Evolutionary conservation across 2,113 vertebrate genomes (phyloP), one percentile per base, ranked within the genome.

Genomic region (Dicrurus megarhynchus): DNA sequence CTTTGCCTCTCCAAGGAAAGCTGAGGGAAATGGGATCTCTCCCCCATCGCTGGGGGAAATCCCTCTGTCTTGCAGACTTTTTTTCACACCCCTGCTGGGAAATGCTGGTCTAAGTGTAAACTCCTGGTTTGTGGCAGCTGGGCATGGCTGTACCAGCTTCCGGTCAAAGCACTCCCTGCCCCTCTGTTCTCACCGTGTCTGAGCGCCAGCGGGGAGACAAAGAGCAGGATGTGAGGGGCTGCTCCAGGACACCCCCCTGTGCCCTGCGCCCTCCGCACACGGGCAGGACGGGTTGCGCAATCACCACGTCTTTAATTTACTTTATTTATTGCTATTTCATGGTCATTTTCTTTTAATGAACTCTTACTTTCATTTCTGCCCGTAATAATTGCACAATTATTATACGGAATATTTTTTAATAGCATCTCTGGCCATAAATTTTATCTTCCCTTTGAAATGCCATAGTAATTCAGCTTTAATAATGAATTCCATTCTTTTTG

Each of bases 271-370:
- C 16, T 0, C 47, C 6, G 47, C 44, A 68, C 39, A 7, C 0
- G 3, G 59, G 65, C 69, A 92, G 49, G 47, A 53, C 0, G 6
- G 69, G 59, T 28, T 16, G 2, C 1, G 3, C 89, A 33, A 57
- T 57, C 26, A 56, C 42, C 52, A 27, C 0, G 1, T 32, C 71
- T 94, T 67, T 67, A 87, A 90, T 93, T 84, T 73, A 60, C 35
- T 86, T 74, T 95, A 94, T 96, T 97, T 96, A 95, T 87, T 94
- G 86, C 87, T 96, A 90, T 92, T 96, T 95, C 95, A 96, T 35
- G 83, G 91, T 87, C 35, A 84, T 95, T 95, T 97, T 89, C 87
- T 92, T 82, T 64, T 96, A 92, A 97, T 87, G 92, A 94, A 87
- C 77, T 59, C 78, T 95, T 50, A 17, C 76, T 94, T 95, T 90